Evolutionary conservation across 2,113 vertebrate genomes (phyloP).

Genomic region (Mus musculus): GRCm39 chr9:119944501-119945000

Average conservation of each 20-base stretch:
- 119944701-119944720: background rate
- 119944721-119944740: background rate
- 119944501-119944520: background rate
- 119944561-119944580: background rate
- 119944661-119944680: background rate
- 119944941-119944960: background rate
- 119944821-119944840: background rate
- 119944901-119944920: background rate
- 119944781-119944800: background rate
- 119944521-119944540: background rate
- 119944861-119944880: background rate
- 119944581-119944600: background rate
- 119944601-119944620: background rate
- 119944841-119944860: background rate
- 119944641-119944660: background rate
- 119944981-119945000: background rate
- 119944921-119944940: background rate
- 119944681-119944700: background rate
- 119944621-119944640: background rate
- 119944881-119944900: background rate
- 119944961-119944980: rapidly evolving
- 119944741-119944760: background rate
- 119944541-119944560: background rate
- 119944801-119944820: rapidly evolving
- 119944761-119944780: background rate